Evolutionary conservation across 2,113 vertebrate species (phyloP), one percentile per base, ranked within the genome.

Genomic region (Copsychus sechellarum): DNA sequence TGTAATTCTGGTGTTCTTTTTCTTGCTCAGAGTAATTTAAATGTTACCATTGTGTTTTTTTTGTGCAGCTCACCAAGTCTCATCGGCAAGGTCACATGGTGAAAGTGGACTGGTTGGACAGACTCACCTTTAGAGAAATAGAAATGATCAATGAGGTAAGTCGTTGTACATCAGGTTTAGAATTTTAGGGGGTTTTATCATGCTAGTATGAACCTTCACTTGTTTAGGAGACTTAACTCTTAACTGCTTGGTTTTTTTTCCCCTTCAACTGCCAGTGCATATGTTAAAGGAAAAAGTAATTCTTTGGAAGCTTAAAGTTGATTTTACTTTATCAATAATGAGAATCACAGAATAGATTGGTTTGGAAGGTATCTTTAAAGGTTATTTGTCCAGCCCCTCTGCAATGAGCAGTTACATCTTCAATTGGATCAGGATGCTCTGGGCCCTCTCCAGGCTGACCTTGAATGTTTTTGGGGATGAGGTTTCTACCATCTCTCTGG

Each of bases 101-200:
- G 83, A 99, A 99, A 97, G 99, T 99, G 31, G 99, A 99, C 93
- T 99, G 99, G 99, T 97, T 99, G 97, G 99, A 99, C 96, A 98
- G 99, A 90, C 95, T 99, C 95, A 99, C 99, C 42, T 99, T 99
- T 97, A 98, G 99, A 97, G 99, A 99, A 97, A 99, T 99, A 71
- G 99, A 99, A 97, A 99, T 99, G 99, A 99, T 99, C 96, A 99
- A 99, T 74, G 99, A 99, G 98, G 99, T 99, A 95, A 92, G 97
- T 88, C 34, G 12, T 42, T 12, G 1, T 28, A 11, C 8, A 12
- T 84, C 11, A 36, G 2, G 31, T 31, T 38, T 81, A 26, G 45
- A 57, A 48, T 53, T n/a, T 17, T 29, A 3, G 2, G 9, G 6
- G 5, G 0, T 4, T 61, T 69, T 76, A 10, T 51, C 14, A 14